These are phyloP conservation scores for Aphaenogaster floridana DNA, from an alignment of 1,140 invertebrate genomes.

Conservation along the genomic window DNA sequence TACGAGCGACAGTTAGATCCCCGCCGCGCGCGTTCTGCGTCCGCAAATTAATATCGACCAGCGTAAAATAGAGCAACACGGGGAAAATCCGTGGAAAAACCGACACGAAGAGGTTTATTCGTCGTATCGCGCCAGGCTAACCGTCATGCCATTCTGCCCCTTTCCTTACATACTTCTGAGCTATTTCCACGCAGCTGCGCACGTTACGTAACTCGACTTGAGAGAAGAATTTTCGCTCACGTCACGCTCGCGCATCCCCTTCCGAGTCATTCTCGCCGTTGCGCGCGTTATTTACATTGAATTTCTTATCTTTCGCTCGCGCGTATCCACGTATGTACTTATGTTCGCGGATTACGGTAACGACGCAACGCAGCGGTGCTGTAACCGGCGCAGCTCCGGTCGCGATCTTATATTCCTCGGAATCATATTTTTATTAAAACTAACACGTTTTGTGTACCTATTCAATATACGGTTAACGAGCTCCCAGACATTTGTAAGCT, in stretches of 20 bases:
- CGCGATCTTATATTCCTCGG: not conserved
- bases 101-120: slow-evolving; percentile 35
- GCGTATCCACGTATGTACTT: slow-evolving; percentile 42
- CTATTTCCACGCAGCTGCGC: slow-evolving; percentile 60
- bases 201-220: slow-evolving; percentile 60
- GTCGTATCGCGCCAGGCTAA: slow-evolving; percentile 44
- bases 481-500: not conserved
- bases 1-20: slow-evolving; percentile 26
- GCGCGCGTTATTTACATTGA: slow-evolving; percentile 61
- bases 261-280: slow-evolving; percentile 28
- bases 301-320: slow-evolving; percentile 62
- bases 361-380: slow-evolving; percentile 51
- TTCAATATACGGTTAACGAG: not conserved
- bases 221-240: slow-evolving; percentile 60
- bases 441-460: not conserved
- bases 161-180: slow-evolving; percentile 39
- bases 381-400: not conserved
- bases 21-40: not conserved
- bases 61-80: slow-evolving; percentile 38
- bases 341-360: slow-evolving; percentile 58
- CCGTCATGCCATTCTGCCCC: slow-evolving; percentile 37
- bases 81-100: slow-evolving; percentile 39
- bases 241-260: slow-evolving; percentile 49
- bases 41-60: slow-evolving; percentile 55
- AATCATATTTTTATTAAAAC: not conserved